Conservation (phyloP, 2,797 vertebrate species). For the Psittacula echo region DNA sequence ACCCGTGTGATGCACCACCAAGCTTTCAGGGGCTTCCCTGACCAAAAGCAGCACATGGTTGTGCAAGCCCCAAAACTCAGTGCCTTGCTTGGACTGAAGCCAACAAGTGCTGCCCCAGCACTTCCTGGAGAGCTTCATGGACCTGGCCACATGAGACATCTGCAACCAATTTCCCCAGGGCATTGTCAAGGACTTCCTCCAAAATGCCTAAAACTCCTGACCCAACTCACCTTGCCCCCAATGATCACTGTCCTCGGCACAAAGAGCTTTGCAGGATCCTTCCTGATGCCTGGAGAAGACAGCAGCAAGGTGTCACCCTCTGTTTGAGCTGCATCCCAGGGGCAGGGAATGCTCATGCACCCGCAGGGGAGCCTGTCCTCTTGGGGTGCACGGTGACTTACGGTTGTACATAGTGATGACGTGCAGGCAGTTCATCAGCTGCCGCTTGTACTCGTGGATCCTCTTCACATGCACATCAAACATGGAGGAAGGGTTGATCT, state of each 20-base stretch:
- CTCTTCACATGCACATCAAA: conserved; percentile 97
- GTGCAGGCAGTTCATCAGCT: conserved; percentile 95
- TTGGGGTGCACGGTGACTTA: conserved; percentile 52
- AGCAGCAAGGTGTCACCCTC: background rate
- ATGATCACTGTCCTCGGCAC: conserved; percentile 94
- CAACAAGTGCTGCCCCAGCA: background rate
- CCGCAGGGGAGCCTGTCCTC: background rate
- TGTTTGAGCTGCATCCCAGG: fast-evolving
- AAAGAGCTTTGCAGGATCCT: conserved; percentile 84
- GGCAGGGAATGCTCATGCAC: fast-evolving
- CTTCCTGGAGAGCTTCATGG: background rate
- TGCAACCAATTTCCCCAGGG: background rate
- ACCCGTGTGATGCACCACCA: fast-evolving
- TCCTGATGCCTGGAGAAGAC: conserved; percentile 85
- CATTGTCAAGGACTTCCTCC: background rate
- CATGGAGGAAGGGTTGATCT: conserved; percentile 92
- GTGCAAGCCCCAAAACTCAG: background rate
- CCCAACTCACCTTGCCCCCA: conserved; percentile 89
- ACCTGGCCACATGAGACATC: fast-evolving
- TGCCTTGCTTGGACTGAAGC: background rate
- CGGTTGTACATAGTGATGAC: conserved; percentile 95
- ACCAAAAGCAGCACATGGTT: background rate
- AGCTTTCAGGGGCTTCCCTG: background rate
- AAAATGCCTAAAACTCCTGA: fast-evolving
- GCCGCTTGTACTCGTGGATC: conserved; percentile 97